A percentile compares a stretch with the other conserved stretches of the same genome.
These are phyloP conservation scores for Muscicapa striata DNA, from an alignment of 2,797 vertebrate species.

Conservation along the genomic window DNA sequence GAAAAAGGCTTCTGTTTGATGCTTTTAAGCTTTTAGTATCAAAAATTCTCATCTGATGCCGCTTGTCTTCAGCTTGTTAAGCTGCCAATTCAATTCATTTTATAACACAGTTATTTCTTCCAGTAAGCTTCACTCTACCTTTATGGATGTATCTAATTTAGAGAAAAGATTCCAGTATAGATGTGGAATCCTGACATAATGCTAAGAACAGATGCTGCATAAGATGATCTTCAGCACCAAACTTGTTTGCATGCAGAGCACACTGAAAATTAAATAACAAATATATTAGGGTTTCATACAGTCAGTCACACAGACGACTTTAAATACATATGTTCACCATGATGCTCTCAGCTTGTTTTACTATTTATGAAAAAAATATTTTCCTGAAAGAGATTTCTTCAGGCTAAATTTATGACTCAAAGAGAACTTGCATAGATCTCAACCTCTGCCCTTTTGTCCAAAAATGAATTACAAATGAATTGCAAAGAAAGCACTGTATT, in stretches of 20 bases:
- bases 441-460: constrained; percentile 1
- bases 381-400: constrained; percentile 16
- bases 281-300: constrained; percentile 17
- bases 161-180: background rate
- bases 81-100: constrained; percentile 26
- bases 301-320: background rate
- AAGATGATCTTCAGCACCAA: background rate
- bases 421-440: background rate
- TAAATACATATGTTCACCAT: background rate
- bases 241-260: background rate
- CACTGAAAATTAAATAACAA: background rate
- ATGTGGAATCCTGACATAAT: background rate
- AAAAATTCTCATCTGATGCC: constrained; percentile 2
- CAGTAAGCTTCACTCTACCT: constrained; percentile 27
- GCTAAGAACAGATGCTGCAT: background rate
- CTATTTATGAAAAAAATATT: background rate
- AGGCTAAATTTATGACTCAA: background rate
- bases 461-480: background rate
- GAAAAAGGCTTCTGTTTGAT: background rate
- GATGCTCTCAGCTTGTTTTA: background rate
- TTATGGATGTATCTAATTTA: background rate
- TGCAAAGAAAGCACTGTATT: background rate
- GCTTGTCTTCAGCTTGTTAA: constrained; percentile 27
- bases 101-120: constrained; percentile 22
- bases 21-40: background rate